phyloP scores from a whole-genome alignment of 1,140 invertebrate species.

The Goniozus legneri region DNA sequence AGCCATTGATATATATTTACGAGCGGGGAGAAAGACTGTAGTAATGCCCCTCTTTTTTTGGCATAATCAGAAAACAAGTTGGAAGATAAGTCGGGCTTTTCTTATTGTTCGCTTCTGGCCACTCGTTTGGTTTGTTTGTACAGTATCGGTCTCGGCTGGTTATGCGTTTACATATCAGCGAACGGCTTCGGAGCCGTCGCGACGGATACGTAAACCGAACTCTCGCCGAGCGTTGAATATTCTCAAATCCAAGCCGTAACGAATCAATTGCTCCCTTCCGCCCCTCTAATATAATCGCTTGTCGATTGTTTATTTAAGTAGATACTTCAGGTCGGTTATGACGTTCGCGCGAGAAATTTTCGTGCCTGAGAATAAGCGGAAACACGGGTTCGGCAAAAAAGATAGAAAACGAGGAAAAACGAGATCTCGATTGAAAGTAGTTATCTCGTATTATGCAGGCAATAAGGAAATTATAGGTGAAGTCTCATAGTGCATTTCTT shows the following conservation, averaged over 20 bases:
- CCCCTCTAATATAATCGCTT: not conserved
- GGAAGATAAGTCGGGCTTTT: not conserved
- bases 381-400: not conserved
- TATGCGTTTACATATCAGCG: conserved; percentile 19
- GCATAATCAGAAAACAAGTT: not conserved
- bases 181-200: conserved; percentile 22
- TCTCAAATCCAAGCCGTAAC: conserved; percentile 18
- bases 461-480: too few relatives aligned
- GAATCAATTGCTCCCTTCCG: conserved; percentile 27
- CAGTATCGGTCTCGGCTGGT: not conserved
- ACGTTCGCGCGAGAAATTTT: not conserved
- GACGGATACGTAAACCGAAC: conserved; percentile 27
- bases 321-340: not conserved
- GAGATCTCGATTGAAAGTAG: not conserved
- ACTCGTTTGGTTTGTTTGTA: conserved; percentile 19
- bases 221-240: conserved; percentile 22
- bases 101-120: not conserved
- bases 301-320: too few relatives aligned
- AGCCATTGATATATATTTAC: not conserved
- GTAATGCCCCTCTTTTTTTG: too few relatives aligned
- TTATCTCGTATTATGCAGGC: too few relatives aligned
- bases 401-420: not conserved
- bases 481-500: too few relatives aligned
- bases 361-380: not conserved
- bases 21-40: not conserved